A percentile compares a stretch with the other conserved stretches of the same genome.
Evolutionary conservation across 2,113 vertebrate species (phyloP).

Genomic region (Alosa alosa): DNA sequence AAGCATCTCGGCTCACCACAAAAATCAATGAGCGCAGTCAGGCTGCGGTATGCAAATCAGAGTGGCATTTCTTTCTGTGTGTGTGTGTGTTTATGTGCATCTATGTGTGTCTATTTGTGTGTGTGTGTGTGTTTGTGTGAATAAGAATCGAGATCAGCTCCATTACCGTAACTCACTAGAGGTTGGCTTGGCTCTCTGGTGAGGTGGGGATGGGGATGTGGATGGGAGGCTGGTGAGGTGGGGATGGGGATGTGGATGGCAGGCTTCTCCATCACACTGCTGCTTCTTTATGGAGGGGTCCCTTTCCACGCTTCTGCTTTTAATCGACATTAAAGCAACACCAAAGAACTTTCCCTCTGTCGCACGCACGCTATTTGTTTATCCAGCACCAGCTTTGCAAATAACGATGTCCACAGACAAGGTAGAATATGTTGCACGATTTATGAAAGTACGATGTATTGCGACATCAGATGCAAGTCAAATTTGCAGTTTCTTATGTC

Average conservation of each 20-base stretch:
- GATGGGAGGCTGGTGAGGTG: neutral
- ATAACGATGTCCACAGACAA: too few relatives aligned
- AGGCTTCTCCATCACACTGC: constrained; percentile 54
- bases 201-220: neutral
- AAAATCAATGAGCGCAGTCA: constrained; percentile 54
- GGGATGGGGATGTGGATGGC: neutral
- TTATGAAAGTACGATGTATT: too few relatives aligned
- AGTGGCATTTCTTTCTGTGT: constrained; percentile 61
- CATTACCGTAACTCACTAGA: constrained; percentile 63
- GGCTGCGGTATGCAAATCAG: constrained; percentile 61
- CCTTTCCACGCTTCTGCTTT: constrained; percentile 64
- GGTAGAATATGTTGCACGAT: too few relatives aligned
- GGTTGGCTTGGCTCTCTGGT: constrained; percentile 39
- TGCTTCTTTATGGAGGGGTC: constrained; percentile 59
- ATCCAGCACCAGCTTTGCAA: too few relatives aligned
- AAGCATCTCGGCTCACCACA: constrained; percentile 23
- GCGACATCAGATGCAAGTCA: too few relatives aligned
- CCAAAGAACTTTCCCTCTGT: too few relatives aligned
- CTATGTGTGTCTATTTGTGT: neutral
- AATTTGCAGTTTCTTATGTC: too few relatives aligned
- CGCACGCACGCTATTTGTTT: too few relatives aligned
- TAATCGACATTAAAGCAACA: constrained; percentile 68
- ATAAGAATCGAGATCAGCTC: constrained; percentile 49
- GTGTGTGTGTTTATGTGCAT: neutral
- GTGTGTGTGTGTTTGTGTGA: neutral